These are phyloP conservation scores for Coilia nasus DNA, from an alignment of 2,797 vertebrate species.

Conservation along the genomic window DNA sequence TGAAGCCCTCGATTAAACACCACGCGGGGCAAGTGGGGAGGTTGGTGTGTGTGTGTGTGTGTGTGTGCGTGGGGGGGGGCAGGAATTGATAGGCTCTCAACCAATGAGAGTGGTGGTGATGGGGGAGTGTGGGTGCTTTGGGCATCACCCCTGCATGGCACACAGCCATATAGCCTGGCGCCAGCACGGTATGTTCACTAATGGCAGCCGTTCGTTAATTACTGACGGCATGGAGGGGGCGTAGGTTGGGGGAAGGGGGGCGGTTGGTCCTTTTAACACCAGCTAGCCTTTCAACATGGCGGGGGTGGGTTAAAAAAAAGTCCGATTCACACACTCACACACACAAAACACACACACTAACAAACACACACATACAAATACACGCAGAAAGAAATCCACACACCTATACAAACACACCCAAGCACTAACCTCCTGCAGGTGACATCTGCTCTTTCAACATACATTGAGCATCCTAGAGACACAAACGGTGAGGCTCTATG, in stretches of 20 bases:
- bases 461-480: neutral
- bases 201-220: conserved; percentile 86
- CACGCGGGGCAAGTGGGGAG: neutral
- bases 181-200: conserved; percentile 78
- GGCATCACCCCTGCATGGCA: conserved; percentile 1
- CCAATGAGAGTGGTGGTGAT: neutral
- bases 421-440: neutral
- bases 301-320: neutral
- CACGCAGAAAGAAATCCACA: no score
- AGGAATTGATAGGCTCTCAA: neutral
- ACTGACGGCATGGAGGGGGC: conserved; percentile 66
- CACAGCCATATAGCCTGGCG: neutral
- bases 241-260: conserved; percentile 49
- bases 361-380: no score
- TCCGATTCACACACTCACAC: conserved; percentile 10
- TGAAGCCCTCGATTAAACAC: neutral
- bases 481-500: neutral
- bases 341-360: conserved; percentile 3
- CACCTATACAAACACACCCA: conserved; percentile 8
- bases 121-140: conserved; percentile 33
- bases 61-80: neutral
- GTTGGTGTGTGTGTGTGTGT: conserved; percentile 44
- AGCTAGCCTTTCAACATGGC: conserved; percentile 26
- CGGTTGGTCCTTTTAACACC: conserved; percentile 69
- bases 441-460: neutral